Conservation (phyloP, 1,140 invertebrate genomes). For the Steinernema feltiae region DNA sequence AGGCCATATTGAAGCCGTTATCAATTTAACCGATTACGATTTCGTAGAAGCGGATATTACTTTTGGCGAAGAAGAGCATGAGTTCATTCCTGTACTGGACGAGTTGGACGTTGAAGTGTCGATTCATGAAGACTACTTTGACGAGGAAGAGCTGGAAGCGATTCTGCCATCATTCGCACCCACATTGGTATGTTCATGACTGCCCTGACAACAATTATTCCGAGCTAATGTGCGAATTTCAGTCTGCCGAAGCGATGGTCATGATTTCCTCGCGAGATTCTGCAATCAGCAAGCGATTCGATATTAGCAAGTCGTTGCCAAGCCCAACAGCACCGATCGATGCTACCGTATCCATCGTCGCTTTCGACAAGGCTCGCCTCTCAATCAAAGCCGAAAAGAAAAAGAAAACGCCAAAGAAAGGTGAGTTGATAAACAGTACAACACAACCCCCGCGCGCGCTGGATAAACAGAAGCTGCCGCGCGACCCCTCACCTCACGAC, state of each 20-base stretch:
- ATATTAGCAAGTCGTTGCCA: neutral
- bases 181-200: neutral
- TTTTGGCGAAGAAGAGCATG: neutral
- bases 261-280: neutral
- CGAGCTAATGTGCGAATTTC: neutral
- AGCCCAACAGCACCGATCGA: no score
- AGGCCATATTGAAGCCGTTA: neutral
- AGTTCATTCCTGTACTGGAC: neutral
- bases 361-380: neutral
- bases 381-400: constrained; percentile 3
- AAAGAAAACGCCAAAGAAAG: neutral
- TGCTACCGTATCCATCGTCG: neutral
- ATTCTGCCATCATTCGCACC: neutral
- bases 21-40: neutral
- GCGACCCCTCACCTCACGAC: constrained; percentile 13
- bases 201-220: no score
- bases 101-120: neutral
- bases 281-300: neutral
- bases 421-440: constrained; percentile 3
- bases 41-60: neutral
- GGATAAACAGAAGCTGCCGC: neutral
- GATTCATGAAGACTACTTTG: neutral
- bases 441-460: neutral
- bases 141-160: neutral
- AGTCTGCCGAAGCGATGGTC: neutral